Base-by-base conservation (phyloP, 2,888 invertebrate genomes). In the Agrotis ipsilon region DNA sequence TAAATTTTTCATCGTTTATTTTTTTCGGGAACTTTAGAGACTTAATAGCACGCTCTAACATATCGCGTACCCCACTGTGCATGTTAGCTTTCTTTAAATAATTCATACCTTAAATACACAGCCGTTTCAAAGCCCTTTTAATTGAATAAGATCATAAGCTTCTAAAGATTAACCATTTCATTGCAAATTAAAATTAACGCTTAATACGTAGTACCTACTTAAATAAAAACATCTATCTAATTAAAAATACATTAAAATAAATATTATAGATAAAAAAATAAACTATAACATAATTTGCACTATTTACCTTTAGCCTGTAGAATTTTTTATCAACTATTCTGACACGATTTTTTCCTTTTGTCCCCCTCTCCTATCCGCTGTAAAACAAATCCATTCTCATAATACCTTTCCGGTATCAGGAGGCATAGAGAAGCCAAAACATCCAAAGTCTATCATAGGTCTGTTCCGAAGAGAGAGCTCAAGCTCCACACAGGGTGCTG, bases 361-460 rank as follows among this genome's bases (percentile, higher is more conserved):
- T 86, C 83, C 84, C 84, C 86, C 91, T 84, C 76, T 86, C 87
- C 91, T 74, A 83, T 82, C 88, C 88, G 71, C 88, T 86, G 70
- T 87, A 82, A 77, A 76, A 87, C 78, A 87, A 77, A 72, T 82
- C 80, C 83, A 81, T 82, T 85, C 83, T 86, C 85, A 85, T 77
- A 74, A 72, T 82, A 87, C 87, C 86, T 83, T 85, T 84, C 87
- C 80, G 70, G 77, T 81, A 86, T 80, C 88, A 98, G 98, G 98
- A 96, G 98, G 98, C 89, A 97, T 98, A 94, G 98, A 98, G 94
- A 98, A 98, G 96, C 98, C 98, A 93, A 97, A 98, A 96, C 97
- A 97, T 95, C 97, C 97, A 86, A 98, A 98, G 95, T 98, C 98
- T 94, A 98, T 98, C 94, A 98, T 98, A 97, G 98, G 98, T 94